Conservation (phyloP, 2,888 invertebrate species). For the Latheticus oryzae region DNA sequence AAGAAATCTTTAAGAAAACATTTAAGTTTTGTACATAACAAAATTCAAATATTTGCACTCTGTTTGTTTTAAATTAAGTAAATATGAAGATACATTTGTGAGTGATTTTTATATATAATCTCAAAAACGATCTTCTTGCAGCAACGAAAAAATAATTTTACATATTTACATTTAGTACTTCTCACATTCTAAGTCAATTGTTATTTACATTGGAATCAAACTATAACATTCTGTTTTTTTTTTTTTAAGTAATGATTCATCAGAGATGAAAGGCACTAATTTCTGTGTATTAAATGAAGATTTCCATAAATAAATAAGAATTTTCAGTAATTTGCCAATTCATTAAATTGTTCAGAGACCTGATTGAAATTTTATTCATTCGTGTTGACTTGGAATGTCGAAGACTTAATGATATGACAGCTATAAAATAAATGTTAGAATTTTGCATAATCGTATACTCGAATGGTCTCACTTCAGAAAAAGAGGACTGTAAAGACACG, state of each 20-base stretch:
- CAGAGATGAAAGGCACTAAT: too few species aligned
- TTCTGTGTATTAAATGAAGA: too few species aligned
- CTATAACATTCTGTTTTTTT: too few species aligned
- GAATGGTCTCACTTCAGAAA: conserved; percentile 51
- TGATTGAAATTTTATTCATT: too few species aligned
- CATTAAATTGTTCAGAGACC: too few species aligned
- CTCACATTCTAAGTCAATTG: conserved; percentile 4
- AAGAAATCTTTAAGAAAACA: conserved; percentile 47
- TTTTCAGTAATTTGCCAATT: too few species aligned
- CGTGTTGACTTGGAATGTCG: too few species aligned
- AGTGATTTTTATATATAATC: too few species aligned
- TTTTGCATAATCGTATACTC: conserved; percentile 58
- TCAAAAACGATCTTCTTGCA: conserved; percentile 12
- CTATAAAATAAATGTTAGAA: conserved; percentile 38
- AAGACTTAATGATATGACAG: conserved; percentile 22
- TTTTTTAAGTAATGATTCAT: too few species aligned
- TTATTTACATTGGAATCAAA: too few species aligned
- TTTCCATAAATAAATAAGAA: too few species aligned
- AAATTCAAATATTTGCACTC: conserved; percentile 48
- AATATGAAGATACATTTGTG: conserved; percentile 17
- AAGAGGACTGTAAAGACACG: conserved; percentile 52
- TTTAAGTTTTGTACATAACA: conserved; percentile 45
- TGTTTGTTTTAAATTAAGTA: conserved; percentile 36
- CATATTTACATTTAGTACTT: conserved; percentile 19
- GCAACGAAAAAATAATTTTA: conserved; percentile 12